These are phyloP conservation scores for Mustelus asterias DNA, from an alignment of 2,113 vertebrate genomes.

Conservation along the genomic window DNA sequence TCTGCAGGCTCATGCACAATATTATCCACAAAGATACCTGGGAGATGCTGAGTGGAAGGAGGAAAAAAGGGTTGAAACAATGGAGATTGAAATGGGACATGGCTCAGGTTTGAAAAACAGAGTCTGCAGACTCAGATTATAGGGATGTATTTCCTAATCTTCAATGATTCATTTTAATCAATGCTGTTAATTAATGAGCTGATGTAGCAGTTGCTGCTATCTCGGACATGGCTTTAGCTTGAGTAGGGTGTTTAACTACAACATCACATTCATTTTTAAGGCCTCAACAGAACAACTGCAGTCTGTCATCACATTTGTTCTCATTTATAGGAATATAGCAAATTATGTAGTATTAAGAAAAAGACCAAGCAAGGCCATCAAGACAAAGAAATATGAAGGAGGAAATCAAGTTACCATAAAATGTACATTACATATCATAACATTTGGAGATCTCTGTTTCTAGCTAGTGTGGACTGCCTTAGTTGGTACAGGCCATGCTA, in stretches of 20 bases:
- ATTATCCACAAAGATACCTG: neutral
- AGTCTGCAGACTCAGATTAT: neutral
- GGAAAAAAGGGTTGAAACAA: neutral
- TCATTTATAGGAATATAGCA: neutral
- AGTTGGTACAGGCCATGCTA: neutral
- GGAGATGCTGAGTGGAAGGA: neutral
- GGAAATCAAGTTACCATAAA: neutral
- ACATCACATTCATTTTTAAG: neutral
- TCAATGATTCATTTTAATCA: neutral
- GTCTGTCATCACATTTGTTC: neutral
- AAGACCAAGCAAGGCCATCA: neutral
- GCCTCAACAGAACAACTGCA: neutral
- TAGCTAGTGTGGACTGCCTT: neutral
- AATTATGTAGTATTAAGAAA: neutral
- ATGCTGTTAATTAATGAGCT: neutral
- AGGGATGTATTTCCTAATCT: neutral
- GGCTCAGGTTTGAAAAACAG: neutral
- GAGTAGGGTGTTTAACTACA: neutral
- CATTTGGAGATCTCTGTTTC: neutral
- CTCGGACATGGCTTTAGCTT: neutral
- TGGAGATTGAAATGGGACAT: neutral
- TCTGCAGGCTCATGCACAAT: neutral
- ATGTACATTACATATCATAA: neutral
- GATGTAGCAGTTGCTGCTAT: neutral
- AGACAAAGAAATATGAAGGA: neutral